phyloP scores from a whole-genome alignment of 2,797 vertebrate species.

The Percopsis omiscomaycus region DNA sequence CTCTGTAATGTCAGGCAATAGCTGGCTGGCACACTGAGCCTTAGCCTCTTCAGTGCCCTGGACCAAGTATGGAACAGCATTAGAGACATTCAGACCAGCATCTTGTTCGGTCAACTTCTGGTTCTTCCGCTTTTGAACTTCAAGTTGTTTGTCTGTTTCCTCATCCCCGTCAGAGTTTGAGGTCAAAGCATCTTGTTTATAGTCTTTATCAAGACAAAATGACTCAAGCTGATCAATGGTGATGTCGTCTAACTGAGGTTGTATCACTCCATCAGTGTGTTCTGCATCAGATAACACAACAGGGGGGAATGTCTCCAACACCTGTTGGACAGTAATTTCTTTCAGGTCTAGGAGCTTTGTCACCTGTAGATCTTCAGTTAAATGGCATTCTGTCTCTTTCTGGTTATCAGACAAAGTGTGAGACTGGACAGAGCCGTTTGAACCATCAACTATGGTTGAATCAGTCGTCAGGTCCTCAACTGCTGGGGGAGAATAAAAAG shows the following conservation, averaged over 20 bases:
- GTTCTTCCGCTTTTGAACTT: slow-evolving; percentile 10
- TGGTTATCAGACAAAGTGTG: slow-evolving; percentile 7
- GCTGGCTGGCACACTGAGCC: neutral
- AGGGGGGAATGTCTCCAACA: neutral
- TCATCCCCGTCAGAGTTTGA: slow-evolving; percentile 1
- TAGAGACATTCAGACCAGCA: neutral
- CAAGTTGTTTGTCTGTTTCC: slow-evolving; percentile 14
- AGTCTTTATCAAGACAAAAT: slow-evolving; percentile 6
- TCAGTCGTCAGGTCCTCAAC: too few relatives aligned
- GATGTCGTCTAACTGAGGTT: slow-evolving; percentile 8
- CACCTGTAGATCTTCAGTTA: neutral
- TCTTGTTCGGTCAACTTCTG: slow-evolving; percentile 7
- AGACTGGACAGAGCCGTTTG: neutral
- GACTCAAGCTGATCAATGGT: slow-evolving; percentile 5
- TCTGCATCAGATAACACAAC: slow-evolving; percentile 2
- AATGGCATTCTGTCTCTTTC: slow-evolving; percentile 12
- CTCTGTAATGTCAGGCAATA: slow-evolving; percentile 8
- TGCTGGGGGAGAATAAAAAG: too few relatives aligned
- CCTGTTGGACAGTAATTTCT: slow-evolving; percentile 7
- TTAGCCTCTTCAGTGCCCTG: slow-evolving; percentile 9
- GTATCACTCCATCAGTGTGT: neutral
- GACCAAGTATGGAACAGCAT: slow-evolving; percentile 11
- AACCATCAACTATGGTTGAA: neutral
- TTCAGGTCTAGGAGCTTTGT: neutral
- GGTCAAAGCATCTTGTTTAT: slow-evolving; percentile 1